These are phyloP conservation scores for Drosophila paracracens DNA, from an alignment of 2,888 invertebrate species.

Conservation along the genomic window DNA sequence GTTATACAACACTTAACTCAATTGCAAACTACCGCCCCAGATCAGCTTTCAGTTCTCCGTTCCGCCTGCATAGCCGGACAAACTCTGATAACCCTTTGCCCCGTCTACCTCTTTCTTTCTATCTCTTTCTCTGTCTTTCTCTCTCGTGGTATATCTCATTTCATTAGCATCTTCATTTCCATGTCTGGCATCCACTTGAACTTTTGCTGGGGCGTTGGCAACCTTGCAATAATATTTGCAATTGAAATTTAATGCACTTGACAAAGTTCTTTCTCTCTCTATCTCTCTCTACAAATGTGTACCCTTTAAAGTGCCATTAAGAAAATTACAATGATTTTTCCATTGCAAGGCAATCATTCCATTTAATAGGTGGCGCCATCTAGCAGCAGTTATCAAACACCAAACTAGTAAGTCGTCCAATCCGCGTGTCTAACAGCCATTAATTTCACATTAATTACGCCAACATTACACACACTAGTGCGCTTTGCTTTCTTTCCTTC, in stretches of 20 bases:
- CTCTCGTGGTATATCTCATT: slow-evolving; percentile 1
- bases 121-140: not conserved
- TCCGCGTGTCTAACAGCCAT: slow-evolving; percentile 68
- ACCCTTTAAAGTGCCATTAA: slow-evolving; percentile 39
- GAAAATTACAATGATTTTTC: slow-evolving; percentile 9
- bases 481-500: slow-evolving; percentile 48
- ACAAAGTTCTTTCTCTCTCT: slow-evolving; percentile 37
- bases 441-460: slow-evolving; percentile 73
- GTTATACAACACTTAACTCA: slow-evolving; percentile 24
- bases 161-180: slow-evolving; percentile 76
- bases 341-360: not conserved
- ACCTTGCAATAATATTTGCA: slow-evolving; percentile 58
- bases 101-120: not conserved
- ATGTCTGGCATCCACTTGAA: slow-evolving; percentile 70
- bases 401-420: slow-evolving; percentile 7
- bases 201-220: slow-evolving; percentile 68
- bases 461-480: slow-evolving; percentile 53
- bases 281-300: not conserved
- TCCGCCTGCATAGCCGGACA: slow-evolving; percentile 6
- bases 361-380: slow-evolving; percentile 45
- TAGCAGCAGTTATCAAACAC: slow-evolving; percentile 34
- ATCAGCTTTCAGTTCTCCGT: not conserved
- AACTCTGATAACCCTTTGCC: not conserved
- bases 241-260: slow-evolving; percentile 61
- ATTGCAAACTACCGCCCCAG: slow-evolving; percentile 28